Percentiles rank a stretch among this genome's conserved stretches.
These are phyloP conservation scores for Stichopus chloronotus DNA, from an alignment of 35 echinoderm and acorn worm genomes.

Conservation along the genomic window DNA sequence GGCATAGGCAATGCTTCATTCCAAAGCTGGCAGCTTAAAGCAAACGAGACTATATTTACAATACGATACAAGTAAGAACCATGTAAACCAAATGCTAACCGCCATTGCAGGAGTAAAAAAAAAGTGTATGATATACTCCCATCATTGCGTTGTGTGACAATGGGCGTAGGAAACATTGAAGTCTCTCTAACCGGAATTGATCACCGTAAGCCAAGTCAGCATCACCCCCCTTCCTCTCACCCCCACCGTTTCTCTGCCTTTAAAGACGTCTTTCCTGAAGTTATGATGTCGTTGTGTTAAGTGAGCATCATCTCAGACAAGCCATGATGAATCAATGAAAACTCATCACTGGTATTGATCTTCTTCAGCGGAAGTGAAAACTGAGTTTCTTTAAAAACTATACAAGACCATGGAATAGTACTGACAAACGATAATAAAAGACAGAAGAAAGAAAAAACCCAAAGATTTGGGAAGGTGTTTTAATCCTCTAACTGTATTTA, in stretches of 20 bases:
- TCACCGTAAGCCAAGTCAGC: not conserved
- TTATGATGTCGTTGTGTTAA: not conserved
- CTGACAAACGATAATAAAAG: not conserved
- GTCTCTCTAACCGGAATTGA: too few relatives aligned
- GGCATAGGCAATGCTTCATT: too few relatives aligned
- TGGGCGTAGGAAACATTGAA: too few relatives aligned
- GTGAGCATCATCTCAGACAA: not conserved
- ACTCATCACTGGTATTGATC: constrained; percentile 16
- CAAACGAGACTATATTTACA: too few relatives aligned
- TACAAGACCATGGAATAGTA: not conserved
- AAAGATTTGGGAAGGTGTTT: constrained; percentile 20
- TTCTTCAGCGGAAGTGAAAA: constrained; percentile 21
- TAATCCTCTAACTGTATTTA: constrained; percentile 41
- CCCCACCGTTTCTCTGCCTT: not conserved
- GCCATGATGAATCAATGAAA: constrained; percentile 15
- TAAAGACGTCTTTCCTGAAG: not conserved
- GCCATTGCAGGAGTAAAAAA: too few relatives aligned
- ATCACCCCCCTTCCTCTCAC: not conserved
- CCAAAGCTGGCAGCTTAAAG: too few relatives aligned
- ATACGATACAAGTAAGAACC: too few relatives aligned
- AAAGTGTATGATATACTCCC: too few relatives aligned
- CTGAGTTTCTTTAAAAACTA: not conserved
- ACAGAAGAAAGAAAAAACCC: not conserved
- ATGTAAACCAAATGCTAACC: too few relatives aligned
- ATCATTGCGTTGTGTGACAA: too few relatives aligned